Evolutionary conservation across 2,888 invertebrate species (phyloP).

Genomic region (Tyria jacobaeae): DNA sequence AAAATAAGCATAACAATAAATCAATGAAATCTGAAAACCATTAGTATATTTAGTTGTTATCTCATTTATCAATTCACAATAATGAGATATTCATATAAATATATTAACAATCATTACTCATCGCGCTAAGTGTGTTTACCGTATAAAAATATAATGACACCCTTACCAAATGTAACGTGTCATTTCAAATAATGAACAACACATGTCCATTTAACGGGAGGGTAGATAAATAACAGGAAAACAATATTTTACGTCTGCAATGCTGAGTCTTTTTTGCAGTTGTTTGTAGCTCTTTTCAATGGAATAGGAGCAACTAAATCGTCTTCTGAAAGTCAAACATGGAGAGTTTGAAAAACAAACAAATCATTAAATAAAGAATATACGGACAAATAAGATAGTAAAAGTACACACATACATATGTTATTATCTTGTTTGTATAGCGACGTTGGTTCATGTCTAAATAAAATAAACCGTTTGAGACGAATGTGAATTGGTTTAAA

Average conservation of each 20-base stretch:
- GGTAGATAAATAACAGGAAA: slow-evolving; percentile 46
- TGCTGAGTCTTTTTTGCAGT: not conserved
- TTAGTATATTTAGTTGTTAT: not conserved
- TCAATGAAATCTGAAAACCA: not conserved
- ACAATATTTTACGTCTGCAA: slow-evolving; percentile 23
- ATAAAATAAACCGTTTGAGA: no score
- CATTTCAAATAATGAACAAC: slow-evolving; percentile 64
- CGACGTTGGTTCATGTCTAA: no score
- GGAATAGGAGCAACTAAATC: not conserved
- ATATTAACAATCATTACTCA: not conserved
- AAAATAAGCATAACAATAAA: not conserved
- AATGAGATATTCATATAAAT: slow-evolving; percentile 2
- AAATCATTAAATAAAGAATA: no score
- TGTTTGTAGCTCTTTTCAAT: no score
- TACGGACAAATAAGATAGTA: no score
- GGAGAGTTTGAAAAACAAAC: no score
- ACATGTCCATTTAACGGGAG: slow-evolving; percentile 59
- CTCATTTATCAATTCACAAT: not conserved
- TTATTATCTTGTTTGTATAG: no score
- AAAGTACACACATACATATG: no score
- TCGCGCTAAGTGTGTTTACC: slow-evolving; percentile 13
- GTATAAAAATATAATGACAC: slow-evolving; percentile 24
- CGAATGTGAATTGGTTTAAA: no score
- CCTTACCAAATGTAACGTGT: slow-evolving; percentile 54
- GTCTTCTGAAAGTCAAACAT: not conserved